phyloP scores from a whole-genome alignment of 1,140 invertebrate genomes.

The Drosophila littoralis region DNA sequence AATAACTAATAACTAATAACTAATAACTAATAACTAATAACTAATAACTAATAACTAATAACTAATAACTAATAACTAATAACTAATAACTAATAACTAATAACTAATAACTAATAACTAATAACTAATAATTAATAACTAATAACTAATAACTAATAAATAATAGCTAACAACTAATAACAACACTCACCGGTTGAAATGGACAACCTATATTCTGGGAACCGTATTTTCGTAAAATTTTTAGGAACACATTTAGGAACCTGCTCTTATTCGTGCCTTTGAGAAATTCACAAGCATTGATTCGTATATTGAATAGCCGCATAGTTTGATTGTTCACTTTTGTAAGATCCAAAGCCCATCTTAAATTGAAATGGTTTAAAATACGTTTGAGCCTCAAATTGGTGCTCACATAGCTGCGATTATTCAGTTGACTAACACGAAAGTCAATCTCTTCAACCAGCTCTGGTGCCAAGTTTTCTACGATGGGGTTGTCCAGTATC shows the following conservation, averaged over 20 bases:
- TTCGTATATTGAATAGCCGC: background rate
- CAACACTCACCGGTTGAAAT: conserved; percentile 1
- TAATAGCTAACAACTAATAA: too few relatives aligned
- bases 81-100: too few relatives aligned
- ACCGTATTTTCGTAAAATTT: background rate
- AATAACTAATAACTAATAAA: too few relatives aligned
- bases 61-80: too few relatives aligned
- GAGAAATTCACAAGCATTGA: conserved; percentile 8
- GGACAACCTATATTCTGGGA: background rate
- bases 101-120: too few relatives aligned
- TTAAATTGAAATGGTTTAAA: background rate
- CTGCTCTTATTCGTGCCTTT: conserved; percentile 2
- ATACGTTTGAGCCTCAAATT: background rate
- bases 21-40: too few relatives aligned
- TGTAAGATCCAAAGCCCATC: background rate
- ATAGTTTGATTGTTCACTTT: conserved; percentile 13
- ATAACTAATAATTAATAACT: too few relatives aligned
- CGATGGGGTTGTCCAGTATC: background rate
- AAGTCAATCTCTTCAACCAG: background rate
- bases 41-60: too few relatives aligned
- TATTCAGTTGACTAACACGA: conserved; percentile 1
- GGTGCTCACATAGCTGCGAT: conserved; percentile 14
- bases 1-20: too few relatives aligned
- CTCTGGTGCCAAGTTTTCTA: background rate
- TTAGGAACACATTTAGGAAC: conserved; percentile 10